Evolutionary conservation across 2,888 invertebrate genomes (phyloP), one percentile per base, ranked within the genome.

Genomic region (Xylocampa areola): DNA sequence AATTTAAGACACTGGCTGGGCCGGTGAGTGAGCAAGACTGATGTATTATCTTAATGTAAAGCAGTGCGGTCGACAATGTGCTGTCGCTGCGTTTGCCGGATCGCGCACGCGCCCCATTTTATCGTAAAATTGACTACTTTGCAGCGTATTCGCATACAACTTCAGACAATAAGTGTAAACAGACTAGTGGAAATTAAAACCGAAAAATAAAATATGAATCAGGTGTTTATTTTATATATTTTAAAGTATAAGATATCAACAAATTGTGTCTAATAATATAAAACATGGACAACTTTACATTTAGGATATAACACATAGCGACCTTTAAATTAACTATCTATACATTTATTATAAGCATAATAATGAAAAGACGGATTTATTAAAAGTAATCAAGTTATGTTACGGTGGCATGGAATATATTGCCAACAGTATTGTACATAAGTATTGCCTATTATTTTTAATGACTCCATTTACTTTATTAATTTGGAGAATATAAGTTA

Each of bases 241-340:
- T 66, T 54, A 43, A 53, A 57, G 23, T 73, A 62, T 50, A 60
- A 52, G 23, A 45, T 61, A 40, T 60, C 37, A 74, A 57, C 57
- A 66, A 70, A 55, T 61, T 30, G 48, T 61, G 47, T 74, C 57
- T 58, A 59, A 65, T 58, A 59, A 65, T 67, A 71, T 45, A 58
- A 73, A 66, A 68, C 57, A 66, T 73, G 48, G 54, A 52, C 47
- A 59, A 62, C 19, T 66, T 58, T 39, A 68, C 37, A 49, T 58
- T 41, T 35, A 48, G n/a, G 45, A 50, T 51, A 68, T 55, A 48
- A 55, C 54, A 72, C 53, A 68, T 44, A 35, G 61, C 29, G 35
- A 59, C 43, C 27, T 50, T 61, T 45, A 47, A 65, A 50, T 36
- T 51, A 71, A 50, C 40, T 51, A 71, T 40, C 53, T 73, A 53